Conservation (phyloP, 2,113 vertebrate genomes). For the Chaetodon auriga region DNA sequence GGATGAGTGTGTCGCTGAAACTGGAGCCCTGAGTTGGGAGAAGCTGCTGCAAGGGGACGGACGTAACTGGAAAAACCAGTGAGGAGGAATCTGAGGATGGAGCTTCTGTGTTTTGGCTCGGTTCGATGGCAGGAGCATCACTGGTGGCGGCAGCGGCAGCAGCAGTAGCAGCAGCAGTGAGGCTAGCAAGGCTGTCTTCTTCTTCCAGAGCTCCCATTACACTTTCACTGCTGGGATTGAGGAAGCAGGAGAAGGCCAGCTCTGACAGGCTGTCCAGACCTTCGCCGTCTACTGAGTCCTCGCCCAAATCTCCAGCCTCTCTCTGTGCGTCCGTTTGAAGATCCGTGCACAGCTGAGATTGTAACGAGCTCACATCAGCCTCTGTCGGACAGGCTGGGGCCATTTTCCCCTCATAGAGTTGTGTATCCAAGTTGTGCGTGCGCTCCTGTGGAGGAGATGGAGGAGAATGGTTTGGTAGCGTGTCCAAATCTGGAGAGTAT, state of each 20-base stretch:
- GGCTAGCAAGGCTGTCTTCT: constrained; percentile 68
- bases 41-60: constrained; percentile 78
- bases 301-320: constrained; percentile 32
- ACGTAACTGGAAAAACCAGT: constrained; percentile 69
- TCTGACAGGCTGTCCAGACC: constrained; percentile 76
- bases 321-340: constrained; percentile 35
- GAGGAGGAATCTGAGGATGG: constrained; percentile 78
- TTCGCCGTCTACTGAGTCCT: constrained; percentile 54
- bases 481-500: constrained; percentile 84
- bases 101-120: neutral
- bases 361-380: constrained; percentile 30
- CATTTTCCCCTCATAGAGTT: constrained; percentile 32
- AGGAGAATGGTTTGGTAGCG: constrained; percentile 85
- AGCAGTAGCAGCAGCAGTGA: constrained; percentile 71
- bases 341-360: constrained; percentile 55
- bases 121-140: constrained; percentile 56
- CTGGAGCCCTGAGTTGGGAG: constrained; percentile 83
- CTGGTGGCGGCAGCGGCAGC: constrained; percentile 88
- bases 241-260: constrained; percentile 79
- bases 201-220: constrained; percentile 66
- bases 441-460: constrained; percentile 86
- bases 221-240: constrained; percentile 68
- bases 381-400: neutral
- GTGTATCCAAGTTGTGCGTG: constrained; percentile 76
- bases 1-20: constrained; percentile 90